Base-by-base conservation (phyloP, 2,797 vertebrate genomes). In the Sebastes taczanowskii region DNA sequence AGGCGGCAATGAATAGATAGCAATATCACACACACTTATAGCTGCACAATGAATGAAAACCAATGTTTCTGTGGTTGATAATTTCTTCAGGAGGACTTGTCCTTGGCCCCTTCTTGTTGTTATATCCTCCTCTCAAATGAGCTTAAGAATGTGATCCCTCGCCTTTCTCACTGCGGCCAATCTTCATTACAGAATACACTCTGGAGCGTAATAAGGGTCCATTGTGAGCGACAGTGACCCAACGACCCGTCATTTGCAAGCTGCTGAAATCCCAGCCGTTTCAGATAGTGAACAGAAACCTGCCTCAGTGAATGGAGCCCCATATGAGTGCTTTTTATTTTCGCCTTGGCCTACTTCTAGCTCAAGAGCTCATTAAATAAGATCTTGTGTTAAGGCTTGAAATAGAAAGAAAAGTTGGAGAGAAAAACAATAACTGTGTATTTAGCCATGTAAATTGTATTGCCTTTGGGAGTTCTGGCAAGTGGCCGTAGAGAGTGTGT, bases 291-390 rank as follows among this genome's bases (percentile, higher is more conserved):
- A 85, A 61, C 32, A 81, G 46, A 69, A 61, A 82, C 76, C 61
- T 79, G 75, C 77, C 34, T 82, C 30, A 11, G 42, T 77, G 74
- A 80, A 70, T 16, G 34, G 67, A 75, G 75, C 65, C 29, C 49
- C 56, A 75, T 56, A 79, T 56, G 2, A 79, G 61, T 53, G 42
- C 62, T 77, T 83, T 88, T 90, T 74, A 79, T 91, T 87, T 86
- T 71, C 22, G 53, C 77, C 64, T 74, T 92, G 88, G 56, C 90
- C 90, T 92, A 92, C 88, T 94, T 95, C 61, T 22, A 66, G 77
- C 71, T 86, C 60, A 83, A 87, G 74, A 88, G 84, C 90, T 95
- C 89, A 90, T 94, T 92, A 94, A 85, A 84, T 83, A 86, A 83
- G 80, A 92, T 84, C 66, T 74, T 56, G 59, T 80, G 77, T 83